A percentile compares a stretch with the other conserved stretches of the same genome.
Conservation (phyloP, 2,113 vertebrate species). For the Cyanoderma ruficeps region DNA sequence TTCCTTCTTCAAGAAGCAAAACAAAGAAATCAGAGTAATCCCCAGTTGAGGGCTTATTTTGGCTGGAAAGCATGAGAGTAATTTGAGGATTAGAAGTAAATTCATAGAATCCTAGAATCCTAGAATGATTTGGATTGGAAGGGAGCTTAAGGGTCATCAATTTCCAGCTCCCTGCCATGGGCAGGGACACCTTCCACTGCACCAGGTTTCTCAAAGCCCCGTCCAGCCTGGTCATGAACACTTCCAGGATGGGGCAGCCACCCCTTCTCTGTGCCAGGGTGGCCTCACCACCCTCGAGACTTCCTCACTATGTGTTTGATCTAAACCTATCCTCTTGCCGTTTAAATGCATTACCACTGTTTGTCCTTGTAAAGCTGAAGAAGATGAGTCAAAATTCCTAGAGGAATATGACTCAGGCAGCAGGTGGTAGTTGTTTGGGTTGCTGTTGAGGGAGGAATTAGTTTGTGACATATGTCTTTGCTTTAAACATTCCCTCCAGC, state of each 20-base stretch:
- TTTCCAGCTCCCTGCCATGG: fast-evolving
- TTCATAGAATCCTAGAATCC: not conserved
- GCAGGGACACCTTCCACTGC: not conserved
- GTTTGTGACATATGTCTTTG: not conserved
- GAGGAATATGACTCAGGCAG: fast-evolving
- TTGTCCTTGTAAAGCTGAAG: not conserved
- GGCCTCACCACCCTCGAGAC: not conserved
- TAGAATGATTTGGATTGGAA: not conserved
- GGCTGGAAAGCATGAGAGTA: not conserved
- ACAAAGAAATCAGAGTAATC: not conserved
- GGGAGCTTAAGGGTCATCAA: fast-evolving
- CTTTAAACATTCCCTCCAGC: not conserved
- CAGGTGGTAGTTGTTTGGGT: fast-evolving
- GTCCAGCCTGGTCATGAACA: no score
- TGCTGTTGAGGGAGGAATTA: not conserved
- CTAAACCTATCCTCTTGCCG: not conserved
- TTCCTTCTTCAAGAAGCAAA: not conserved
- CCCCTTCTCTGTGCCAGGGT: fast-evolving
- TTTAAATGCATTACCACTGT: no score
- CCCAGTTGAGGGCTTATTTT: fast-evolving
- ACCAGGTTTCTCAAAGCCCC: not conserved
- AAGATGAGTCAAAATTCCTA: not conserved
- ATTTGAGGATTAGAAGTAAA: not conserved
- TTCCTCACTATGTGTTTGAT: not conserved
- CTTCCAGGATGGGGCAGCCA: not conserved